Evolutionary conservation across 2,797 vertebrate genomes (phyloP).

Genomic region (Craterocephalus amniculus): DNA sequence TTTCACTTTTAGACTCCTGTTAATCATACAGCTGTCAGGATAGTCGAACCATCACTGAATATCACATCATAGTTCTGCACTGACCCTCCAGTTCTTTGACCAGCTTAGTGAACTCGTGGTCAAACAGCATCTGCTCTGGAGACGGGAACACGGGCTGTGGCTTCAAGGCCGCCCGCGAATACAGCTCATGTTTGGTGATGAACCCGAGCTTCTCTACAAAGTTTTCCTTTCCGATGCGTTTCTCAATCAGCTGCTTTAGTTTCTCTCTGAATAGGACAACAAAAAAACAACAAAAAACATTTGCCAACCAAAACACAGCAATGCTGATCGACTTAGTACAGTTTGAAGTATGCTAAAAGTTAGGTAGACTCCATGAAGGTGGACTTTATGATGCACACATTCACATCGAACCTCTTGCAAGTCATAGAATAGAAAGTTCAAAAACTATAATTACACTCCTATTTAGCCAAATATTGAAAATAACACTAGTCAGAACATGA

Average conservation of each 20-base stretch:
- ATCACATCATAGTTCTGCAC: conserved; percentile 21
- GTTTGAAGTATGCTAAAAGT: not conserved
- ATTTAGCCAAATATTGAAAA: not conserved
- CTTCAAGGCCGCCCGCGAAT: conserved; percentile 96
- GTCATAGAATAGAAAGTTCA: not conserved
- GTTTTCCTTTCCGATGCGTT: conserved; percentile 97
- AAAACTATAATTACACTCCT: not conserved
- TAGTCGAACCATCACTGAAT: no score
- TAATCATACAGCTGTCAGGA: not conserved
- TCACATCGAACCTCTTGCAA: not conserved
- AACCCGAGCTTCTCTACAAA: conserved; percentile 97
- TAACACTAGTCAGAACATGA: not conserved
- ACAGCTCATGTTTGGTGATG: conserved; percentile 96
- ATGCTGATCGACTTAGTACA: not conserved
- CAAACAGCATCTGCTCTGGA: conserved; percentile 97
- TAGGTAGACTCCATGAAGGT: not conserved
- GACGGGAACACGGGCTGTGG: conserved; percentile 93
- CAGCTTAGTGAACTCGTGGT: conserved; percentile 98
- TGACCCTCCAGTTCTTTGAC: conserved; percentile 98
- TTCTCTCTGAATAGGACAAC: conserved; percentile 87
- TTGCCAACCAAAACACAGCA: not conserved
- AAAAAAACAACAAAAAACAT: no score
- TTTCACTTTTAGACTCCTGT: not conserved
- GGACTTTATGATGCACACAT: not conserved
- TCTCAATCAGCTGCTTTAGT: conserved; percentile 97